Base-by-base conservation (phyloP, 2,888 invertebrate species). In the Gari tellinella region DNA sequence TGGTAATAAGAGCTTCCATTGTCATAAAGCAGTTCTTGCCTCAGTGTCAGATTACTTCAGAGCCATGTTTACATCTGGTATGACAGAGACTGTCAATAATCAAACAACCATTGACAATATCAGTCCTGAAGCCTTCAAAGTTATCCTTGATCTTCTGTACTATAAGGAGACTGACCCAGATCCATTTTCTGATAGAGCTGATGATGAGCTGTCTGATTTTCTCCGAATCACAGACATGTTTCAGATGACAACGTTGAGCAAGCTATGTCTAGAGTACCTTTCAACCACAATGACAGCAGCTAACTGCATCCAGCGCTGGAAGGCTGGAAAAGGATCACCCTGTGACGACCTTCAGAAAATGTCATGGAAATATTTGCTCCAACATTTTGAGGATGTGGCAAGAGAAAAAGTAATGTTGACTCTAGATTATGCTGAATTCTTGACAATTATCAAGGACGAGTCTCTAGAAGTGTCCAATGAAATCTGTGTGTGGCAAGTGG, bases 11-110 rank as follows among this genome's bases (percentile, higher is more conserved):
- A 51, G 52, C 3, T 75, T 75, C 63, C 62, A 58, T n/a, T 75
- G 74, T 51, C 74, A 75, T 49, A 75, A 75, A 58, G 62, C 63
- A 48, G 69, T 75, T 26, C 62, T 75, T n/a, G 66, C 69, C 0
- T 38, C 74, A 1, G 61, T 75, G 37, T 75, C 74, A 12, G 69
- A 69, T 43, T 75, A 69, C 55, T 75, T 75, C 49, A 48, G 48
- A 21, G 74, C 69, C 1, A 69, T 75, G 69, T 75, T 75, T 25
- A 52, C 25, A 14, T 75, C 74, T 10, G 69, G 69, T n/a, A 75
- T 75, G 74, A 57, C 56, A 48, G 74, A 75, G 45, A 41, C 62
- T 1, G 58, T 62, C n/a, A 46, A 62, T n/a, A 65, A 48, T n/a
- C 48, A 62, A 43, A 57, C 53, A 12, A 61, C 25, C 14, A 40